Percentiles rank a stretch among this genome's conserved stretches.
Evolutionary conservation across 2,113 vertebrate genomes (phyloP).

Genomic region (Himantopus leucocephalus): DNA sequence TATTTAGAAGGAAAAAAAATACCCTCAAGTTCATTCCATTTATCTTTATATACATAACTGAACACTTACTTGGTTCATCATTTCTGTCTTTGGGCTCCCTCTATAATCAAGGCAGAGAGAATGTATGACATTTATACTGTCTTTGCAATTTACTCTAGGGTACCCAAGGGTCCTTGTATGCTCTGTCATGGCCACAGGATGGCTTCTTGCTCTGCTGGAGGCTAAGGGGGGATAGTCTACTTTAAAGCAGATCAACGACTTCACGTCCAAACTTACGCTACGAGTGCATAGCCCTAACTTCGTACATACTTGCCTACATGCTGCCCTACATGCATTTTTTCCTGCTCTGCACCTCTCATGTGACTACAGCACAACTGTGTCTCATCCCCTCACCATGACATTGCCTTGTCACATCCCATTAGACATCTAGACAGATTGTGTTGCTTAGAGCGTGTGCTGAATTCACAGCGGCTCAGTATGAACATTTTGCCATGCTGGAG

Average conservation of each 20-base stretch:
- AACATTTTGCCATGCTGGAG: neutral
- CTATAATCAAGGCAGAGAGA: neutral
- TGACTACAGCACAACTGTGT: neutral
- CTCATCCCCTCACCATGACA: neutral
- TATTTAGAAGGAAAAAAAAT: neutral
- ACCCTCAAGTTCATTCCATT: neutral
- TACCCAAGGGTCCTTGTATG: neutral
- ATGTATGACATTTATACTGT: neutral
- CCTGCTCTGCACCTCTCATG: neutral
- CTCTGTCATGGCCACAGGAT: neutral
- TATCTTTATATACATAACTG: neutral
- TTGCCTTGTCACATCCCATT: neutral
- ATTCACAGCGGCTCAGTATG: fast-evolving
- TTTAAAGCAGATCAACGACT: neutral
- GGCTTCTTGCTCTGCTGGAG: neutral
- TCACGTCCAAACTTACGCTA: neutral
- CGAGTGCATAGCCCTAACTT: neutral
- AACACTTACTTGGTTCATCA: neutral
- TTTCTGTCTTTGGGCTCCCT: neutral
- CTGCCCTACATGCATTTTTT: neutral
- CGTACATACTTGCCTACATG: neutral
- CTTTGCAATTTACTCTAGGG: neutral
- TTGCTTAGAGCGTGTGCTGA: neutral
- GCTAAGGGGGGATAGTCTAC: neutral
- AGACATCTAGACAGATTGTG: neutral